Evolutionary conservation across 2,797 vertebrate species (phyloP), one percentile per base, ranked within the genome.

Genomic region (Sitta carolinensis): DNA sequence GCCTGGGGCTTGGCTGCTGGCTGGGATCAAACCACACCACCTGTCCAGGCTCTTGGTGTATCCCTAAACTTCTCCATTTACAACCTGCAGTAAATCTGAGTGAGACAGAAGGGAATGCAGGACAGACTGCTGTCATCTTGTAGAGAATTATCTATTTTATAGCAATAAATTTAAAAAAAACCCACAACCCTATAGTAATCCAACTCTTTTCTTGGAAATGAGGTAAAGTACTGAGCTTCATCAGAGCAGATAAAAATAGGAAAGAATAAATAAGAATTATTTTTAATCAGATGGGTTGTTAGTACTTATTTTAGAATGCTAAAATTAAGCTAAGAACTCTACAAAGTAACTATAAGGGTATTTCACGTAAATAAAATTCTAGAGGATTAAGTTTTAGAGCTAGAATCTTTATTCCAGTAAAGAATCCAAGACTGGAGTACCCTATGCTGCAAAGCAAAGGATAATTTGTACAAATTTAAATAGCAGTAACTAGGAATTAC

Each of bases 191-290:
- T 59, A n/a, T 82, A 79, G 79, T 32, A 3, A 29, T 45, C 27
- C 4, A 25, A 0, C 55, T 89, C 68, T 86, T 58, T n/a, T 73
- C 43, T 45, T 82, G n/a, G 21, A 76, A 89, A 63, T 25, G 36
- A 79, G 15, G 10, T 69, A 61, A 84, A 62, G 26, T 57, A 67
- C 29, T 5, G 25, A 73, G 55, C 40, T 62, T 84, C 67, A 81
- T 64, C 43, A 89, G 23, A 92, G 32, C 25, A 74, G 43, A 89
- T 79, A 84, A 92, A 96, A 84, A 90, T 54, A 93, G 10, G 21
- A 19, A 55, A 84, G 48, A 82, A 90, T 54, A 90, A 87, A 76
- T 77, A 94, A 27, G 7, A 89, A 76, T 48, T 89, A 55, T 55
- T 84, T 93, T 87, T 66, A 76, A 84, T 82, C 43, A 79, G 26